A percentile compares a stretch with the other conserved stretches of the same genome.
Conservation (phyloP, 2,888 invertebrate species). For the Hedychridium roseum region DNA sequence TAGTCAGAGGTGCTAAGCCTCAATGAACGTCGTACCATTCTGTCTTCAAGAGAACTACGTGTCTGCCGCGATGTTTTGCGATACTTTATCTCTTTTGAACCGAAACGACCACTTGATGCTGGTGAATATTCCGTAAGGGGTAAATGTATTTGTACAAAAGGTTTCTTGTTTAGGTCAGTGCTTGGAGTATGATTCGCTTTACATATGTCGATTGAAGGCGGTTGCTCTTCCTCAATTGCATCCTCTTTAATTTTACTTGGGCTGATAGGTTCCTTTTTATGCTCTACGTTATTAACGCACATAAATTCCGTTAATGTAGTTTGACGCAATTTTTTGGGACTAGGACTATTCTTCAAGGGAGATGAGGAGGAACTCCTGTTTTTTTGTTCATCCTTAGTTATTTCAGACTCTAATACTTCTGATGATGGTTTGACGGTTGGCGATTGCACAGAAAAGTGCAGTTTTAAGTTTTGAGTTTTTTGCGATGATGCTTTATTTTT, state of each 20-base stretch:
- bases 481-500: not conserved
- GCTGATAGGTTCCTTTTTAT: not conserved
- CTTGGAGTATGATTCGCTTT: not conserved
- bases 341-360: not conserved
- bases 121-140: no score
- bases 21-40: no score
- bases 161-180: not conserved
- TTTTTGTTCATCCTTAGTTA: not conserved
- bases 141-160: constrained; percentile 29
- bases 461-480: not conserved
- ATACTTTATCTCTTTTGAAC: no score
- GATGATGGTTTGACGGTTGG: not conserved
- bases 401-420: not conserved
- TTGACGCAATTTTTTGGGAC: constrained; percentile 22
- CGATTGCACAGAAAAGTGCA: not conserved
- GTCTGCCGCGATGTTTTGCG: no score
- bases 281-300: not conserved
- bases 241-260: not conserved
- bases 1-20: no score
- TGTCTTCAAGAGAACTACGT: no score
- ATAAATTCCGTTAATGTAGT: constrained; percentile 25
- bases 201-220: not conserved
- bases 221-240: not conserved
- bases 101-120: not conserved
- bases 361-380: no score